Evolutionary conservation across 1,140 invertebrate genomes (phyloP), one percentile per base, ranked within the genome.

Genomic region (Geopemphigus sp.): DNA sequence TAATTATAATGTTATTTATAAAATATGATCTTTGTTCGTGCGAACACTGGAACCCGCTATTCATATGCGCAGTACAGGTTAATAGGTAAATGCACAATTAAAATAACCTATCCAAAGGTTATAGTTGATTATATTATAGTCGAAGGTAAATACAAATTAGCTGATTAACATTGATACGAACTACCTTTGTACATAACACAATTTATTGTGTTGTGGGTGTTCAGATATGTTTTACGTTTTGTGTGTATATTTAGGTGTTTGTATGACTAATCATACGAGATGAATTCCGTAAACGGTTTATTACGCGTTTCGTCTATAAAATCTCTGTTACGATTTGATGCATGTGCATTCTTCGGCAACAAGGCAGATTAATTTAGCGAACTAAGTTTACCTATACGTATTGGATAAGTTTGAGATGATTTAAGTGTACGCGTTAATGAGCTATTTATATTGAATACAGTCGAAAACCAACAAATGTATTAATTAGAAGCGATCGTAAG

Each of bases 31-130:
- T 24, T 26, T 50, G 39, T 68, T 50, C 15, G 1, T 19, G 22
- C 22, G 22, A 68, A 17, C n/a, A 47, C 66, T 68, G 66, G 66
- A 68, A 50, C 19, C 15, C 32, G 32, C 32, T 50, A 1, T 24
- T 76, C 53, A 56, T 11, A 73, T 73, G 24, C 26, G 22, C 39
- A 47, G 63, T 54, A 72, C 73, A 59, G 73, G 56, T 76, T 76
- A 76, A 76, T 76, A 76, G 73, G 32, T 39, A 47, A n/a, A 24
- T 61, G 56, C 8, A 61, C 73, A 47, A 57, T 57, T 39, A 76
- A 45, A 59, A 73, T 39, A 24, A 74, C 57, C 54, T 59, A 19
- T 76, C 56, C 57, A 76, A 59, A 76, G 73, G 73, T 76, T 57
- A 57, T 59, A 57, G 32, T 59, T 57, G 73, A 59, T 76, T 74